Percentiles rank a stretch among this genome's conserved stretches.
phyloP scores from a whole-genome alignment of 2,113 vertebrate genomes.

The Phainopepla nitens region DNA sequence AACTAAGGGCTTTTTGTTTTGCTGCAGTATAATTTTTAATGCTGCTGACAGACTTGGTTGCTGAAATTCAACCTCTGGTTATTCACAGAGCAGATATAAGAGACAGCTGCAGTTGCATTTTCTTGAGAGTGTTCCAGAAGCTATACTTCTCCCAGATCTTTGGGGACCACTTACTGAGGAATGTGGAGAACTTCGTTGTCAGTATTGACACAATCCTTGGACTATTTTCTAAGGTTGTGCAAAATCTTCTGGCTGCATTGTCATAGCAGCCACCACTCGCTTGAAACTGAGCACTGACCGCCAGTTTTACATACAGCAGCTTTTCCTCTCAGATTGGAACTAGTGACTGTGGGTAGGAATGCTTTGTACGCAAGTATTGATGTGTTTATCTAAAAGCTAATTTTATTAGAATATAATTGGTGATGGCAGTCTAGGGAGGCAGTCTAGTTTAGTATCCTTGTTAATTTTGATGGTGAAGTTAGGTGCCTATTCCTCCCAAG shows the following conservation, averaged over 20 bases:
- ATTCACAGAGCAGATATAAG: neutral
- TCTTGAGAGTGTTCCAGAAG: neutral
- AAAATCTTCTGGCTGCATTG: neutral
- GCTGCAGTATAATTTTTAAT: neutral
- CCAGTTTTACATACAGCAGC: neutral
- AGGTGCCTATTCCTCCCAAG: neutral
- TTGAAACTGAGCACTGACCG: neutral
- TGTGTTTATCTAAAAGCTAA: neutral
- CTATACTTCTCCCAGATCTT: neutral
- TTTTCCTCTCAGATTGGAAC: neutral
- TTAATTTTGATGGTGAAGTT: neutral
- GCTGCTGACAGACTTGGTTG: neutral
- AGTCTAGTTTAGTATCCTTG: neutral
- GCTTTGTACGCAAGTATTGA: neutral
- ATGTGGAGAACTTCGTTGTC: neutral
- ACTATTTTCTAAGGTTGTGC: neutral
- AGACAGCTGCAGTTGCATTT: neutral
- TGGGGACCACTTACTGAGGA: neutral
- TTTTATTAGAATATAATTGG: neutral
- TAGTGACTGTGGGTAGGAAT: neutral
- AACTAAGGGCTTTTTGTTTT: neutral
- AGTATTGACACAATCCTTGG: neutral
- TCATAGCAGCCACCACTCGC: neutral
- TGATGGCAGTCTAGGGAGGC: neutral
- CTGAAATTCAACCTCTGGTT: conserved; percentile 5